These are phyloP conservation scores for Scalopus aquaticus DNA, from an alignment of 2,113 vertebrate species.

Conservation along the genomic window DNA sequence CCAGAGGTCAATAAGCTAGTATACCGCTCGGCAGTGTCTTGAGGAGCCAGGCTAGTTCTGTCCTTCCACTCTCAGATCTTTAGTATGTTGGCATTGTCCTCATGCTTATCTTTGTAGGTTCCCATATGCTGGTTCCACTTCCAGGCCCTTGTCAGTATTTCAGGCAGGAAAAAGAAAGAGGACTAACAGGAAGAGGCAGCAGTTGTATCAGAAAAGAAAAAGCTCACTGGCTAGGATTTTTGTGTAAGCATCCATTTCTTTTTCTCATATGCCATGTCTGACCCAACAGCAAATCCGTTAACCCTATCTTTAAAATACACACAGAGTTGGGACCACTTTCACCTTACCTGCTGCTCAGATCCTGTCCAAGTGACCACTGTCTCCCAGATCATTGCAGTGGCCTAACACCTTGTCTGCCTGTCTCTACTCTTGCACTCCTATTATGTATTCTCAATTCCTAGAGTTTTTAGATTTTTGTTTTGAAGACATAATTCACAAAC, in stretches of 20 bases:
- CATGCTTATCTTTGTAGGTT: not conserved
- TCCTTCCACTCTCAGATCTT: not conserved
- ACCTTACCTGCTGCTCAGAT: not conserved
- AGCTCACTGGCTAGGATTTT: not conserved
- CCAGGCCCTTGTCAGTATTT: not conserved
- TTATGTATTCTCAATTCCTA: not conserved
- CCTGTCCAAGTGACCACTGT: not conserved
- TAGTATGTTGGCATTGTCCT: not conserved
- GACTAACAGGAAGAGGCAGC: not conserved
- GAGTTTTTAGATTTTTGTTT: not conserved
- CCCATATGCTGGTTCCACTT: not conserved
- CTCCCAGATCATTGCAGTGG: not conserved
- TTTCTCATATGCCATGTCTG: not conserved
- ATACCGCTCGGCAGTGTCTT: not conserved
- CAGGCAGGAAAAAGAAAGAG: not conserved
- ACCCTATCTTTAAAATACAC: not conserved
- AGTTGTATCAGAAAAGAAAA: not conserved
- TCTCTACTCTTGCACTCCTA: not conserved
- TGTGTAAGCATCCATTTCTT: not conserved
- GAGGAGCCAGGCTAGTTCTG: not conserved
- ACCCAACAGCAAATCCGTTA: not conserved
- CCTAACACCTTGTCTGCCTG: not conserved
- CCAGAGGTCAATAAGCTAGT: not conserved
- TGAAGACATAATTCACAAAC: no score
- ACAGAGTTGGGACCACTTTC: not conserved